Conservation (phyloP, 1,140 invertebrate genomes). For the Augochlora pura region DNA sequence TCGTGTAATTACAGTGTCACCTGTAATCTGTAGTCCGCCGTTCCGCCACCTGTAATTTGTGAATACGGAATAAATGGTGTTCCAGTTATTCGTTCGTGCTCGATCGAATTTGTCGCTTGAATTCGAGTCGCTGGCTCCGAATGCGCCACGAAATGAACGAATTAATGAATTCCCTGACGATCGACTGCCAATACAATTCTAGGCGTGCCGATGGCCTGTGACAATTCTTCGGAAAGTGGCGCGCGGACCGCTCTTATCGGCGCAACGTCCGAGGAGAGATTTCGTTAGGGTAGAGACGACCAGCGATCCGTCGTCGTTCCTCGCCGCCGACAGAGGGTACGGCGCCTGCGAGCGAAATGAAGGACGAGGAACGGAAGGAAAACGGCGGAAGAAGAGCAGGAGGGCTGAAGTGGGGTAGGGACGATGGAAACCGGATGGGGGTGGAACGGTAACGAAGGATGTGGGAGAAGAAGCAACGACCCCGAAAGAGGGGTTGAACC, state of each 20-base stretch:
- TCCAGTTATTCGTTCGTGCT: neutral
- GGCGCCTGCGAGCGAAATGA: neutral
- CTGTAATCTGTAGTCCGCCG: neutral
- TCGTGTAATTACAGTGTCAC: neutral
- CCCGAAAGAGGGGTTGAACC: constrained; percentile 34
- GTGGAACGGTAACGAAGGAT: constrained; percentile 32
- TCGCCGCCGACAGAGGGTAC: constrained; percentile 18
- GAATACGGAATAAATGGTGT: neutral
- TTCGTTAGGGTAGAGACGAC: constrained; percentile 43
- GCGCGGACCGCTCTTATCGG: too few species aligned
- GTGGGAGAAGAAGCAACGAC: constrained; percentile 33
- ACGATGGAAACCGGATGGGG: neutral
- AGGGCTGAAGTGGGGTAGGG: neutral
- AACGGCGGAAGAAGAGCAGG: neutral
- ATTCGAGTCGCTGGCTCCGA: neutral
- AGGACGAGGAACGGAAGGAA: neutral
- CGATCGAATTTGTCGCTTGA: constrained; percentile 27
- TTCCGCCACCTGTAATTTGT: neutral
- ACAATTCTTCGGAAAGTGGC: constrained; percentile 24
- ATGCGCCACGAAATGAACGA: constrained; percentile 3
- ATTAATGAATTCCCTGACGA: constrained; percentile 6
- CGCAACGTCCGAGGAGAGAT: too few species aligned
- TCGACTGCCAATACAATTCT: constrained; percentile 15
- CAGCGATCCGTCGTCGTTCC: constrained; percentile 37
- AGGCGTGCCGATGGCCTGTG: neutral